Base-by-base conservation (phyloP, 2,797 vertebrate species). In the Catostomus latipinnis region DNA sequence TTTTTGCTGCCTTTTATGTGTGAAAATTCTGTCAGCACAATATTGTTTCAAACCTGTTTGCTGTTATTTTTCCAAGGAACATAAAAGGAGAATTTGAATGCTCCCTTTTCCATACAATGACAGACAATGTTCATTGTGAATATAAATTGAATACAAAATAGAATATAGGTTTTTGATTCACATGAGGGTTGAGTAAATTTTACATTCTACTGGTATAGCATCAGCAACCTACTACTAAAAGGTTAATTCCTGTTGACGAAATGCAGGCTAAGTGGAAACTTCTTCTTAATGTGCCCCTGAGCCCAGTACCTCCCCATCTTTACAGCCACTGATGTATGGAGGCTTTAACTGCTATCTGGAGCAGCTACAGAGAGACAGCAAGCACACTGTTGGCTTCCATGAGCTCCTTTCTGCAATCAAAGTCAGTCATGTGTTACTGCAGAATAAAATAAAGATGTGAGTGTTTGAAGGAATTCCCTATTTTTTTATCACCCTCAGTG, bases 231-330 rank as follows among this genome's bases (percentile, higher is more conserved):
- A 14, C 14, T 6, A 5, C 34, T 52, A 11, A 75, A 43, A 71
- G 7, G 2, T n/a, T 6, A 8, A 34, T 66, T 48, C 8, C 8
- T 2, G n/a, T 11, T 6, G 2, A 50, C 6, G 11, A 70, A 69
- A 48, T 34, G 58, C 16, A 67, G 57, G 78, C 83, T 81, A 86
- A 88, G 60, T 83, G 78, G 78, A 86, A 85, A 87, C 78, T 43
- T 48, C n/a, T 66, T 78, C 10, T 52, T 18, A 12, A 73, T 58
- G 71, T 6, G 34, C 5, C 6, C 22, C 57, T 50, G 13, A n/a
- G 43, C 62, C 49, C 56, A 46, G 6, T 18, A 71, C 11, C 10
- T 8, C 16, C 34, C 73, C 10, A 3, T 76, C 60, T 75, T 77
- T 48, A 66, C 18, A 68, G 43, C 3, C 6, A 43, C 18, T 72